Evolutionary conservation across 2,888 invertebrate species (phyloP), one percentile per base, ranked within the genome.

Genomic region (Polymixis lichenea): DNA sequence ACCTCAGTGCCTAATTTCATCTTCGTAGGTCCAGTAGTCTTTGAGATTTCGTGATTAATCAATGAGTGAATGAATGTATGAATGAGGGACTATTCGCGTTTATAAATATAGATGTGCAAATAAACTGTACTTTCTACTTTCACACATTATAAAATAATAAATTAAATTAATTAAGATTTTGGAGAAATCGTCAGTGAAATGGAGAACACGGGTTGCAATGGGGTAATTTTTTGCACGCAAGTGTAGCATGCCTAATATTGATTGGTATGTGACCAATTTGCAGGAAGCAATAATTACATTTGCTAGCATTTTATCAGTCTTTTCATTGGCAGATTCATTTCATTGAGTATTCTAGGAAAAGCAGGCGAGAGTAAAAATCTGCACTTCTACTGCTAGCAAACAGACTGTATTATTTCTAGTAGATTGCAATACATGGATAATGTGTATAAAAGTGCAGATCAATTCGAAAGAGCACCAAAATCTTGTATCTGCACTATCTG

Each of bases 181-280:
- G 11, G 43, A 46, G 43, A 46, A 13, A 11, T 46, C 43, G 43
- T 46, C 43, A 13, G 11, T 46, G 11, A 46, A 46, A 46, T 13
- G 13, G 13, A 46, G 43, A 46, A 13, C 43, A 46, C 11, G 43
- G 43, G 43, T 38, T 38, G 5, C 6, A 38, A 11, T 46, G 43
- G 11, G 43, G 11, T 13, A 46, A 38, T 46, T 46, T 46, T 46
- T 13, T 46, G 43, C 43, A 46, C 43, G 43, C 13, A 46, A 46
- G 43, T 46, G 43, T 11, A 38, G 32, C 61, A 22, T 69, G 32
- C 17, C 53, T 53, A 32, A 60, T 15, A 38, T 61, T 6, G 13
- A 61, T n/a, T 28, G 22, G 61, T n/a, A 43, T 28, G 58, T 72
- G 25, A 72, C 43, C 17, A 46, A 61, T 61, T 67, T 25, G 22